Evolutionary conservation across 2,888 invertebrate genomes (phyloP).

Genomic region (Sphaerophoria rueppellii): DNA sequence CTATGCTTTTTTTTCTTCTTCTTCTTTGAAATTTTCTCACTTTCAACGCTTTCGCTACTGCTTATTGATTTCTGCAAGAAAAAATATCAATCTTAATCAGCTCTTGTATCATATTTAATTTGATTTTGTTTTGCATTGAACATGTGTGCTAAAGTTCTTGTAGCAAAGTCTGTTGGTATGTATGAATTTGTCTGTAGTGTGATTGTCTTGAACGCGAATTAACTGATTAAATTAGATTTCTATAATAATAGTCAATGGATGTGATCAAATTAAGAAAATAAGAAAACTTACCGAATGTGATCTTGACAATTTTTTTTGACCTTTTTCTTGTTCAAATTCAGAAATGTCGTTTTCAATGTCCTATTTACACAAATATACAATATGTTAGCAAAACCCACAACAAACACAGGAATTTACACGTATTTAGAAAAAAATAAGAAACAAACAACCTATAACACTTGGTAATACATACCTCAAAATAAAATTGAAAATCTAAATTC

Average conservation of each 20-base stretch:
- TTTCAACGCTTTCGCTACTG: conserved; percentile 80
- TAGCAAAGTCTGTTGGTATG: neutral
- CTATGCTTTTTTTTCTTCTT: conserved; percentile 82
- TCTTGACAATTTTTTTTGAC: conserved; percentile 78
- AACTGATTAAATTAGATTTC: no score
- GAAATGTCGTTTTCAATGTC: conserved; percentile 79
- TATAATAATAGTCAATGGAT: no score
- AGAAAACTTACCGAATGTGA: conserved; percentile 79
- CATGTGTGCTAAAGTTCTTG: no score
- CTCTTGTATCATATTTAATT: neutral
- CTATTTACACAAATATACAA: conserved; percentile 55
- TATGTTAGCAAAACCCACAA: no score
- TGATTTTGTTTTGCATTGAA: no score
- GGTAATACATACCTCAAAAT: no score
- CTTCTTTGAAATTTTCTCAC: conserved; percentile 80
- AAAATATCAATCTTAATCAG: neutral
- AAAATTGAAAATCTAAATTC: no score
- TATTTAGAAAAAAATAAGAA: no score
- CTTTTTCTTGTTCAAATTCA: conserved; percentile 77
- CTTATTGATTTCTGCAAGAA: conserved; percentile 78
- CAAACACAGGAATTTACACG: no score
- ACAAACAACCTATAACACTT: no score
- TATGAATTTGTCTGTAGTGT: neutral
- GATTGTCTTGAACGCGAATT: neutral
- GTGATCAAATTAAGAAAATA: no score